Evolutionary conservation across 2,888 invertebrate species (phyloP), one percentile per base, ranked within the genome.

Genomic region (Merodon equestris): DNA sequence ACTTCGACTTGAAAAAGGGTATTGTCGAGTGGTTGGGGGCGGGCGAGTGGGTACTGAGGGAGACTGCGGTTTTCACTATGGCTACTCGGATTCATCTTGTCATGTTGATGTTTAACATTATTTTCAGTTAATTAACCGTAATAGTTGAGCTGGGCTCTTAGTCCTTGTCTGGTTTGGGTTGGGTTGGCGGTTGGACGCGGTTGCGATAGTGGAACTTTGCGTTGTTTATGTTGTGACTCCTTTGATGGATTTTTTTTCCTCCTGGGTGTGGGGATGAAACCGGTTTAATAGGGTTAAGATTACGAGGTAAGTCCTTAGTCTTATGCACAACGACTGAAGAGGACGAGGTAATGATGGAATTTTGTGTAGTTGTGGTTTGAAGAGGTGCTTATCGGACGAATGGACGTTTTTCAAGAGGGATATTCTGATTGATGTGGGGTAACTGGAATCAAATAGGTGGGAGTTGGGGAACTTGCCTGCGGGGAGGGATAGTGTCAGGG

Each of bases 51-150:
- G 44, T 51, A 12, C 27, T 40, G 51, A 44, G 61, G 66, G 51
- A 57, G 61, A 40, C 63, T 73, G 77, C 54, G 73, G 73, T 68
- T 68, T 73, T 58, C 42, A 68, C 73, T 58, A 67, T 63, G 77
- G 77, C 67, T 68, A 79, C 73, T 79, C 63, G 77, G 68, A 79
- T 79, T 63, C 77, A 64, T 79, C 77, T 63, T 79, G 77, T 79
- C 77, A 79, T 73, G 73, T 79, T 79, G 73, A 79, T 79, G 77
- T 72, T 79, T 63, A 79, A 79, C 77, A 79, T 79, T 79, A 79
- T 79, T 79, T 68, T 79, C 73, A 79, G 77, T 79, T 79, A 79
- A 79, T 79, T 79, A 79, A 79, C 77, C 73, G 53, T 72, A 79
- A 79, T 79, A 73, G 77, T 73, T 58, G 53, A 63, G 27, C 27